Base-by-base conservation (phyloP, 2,113 vertebrate genomes). In the Rafetus swinhoei region DNA sequence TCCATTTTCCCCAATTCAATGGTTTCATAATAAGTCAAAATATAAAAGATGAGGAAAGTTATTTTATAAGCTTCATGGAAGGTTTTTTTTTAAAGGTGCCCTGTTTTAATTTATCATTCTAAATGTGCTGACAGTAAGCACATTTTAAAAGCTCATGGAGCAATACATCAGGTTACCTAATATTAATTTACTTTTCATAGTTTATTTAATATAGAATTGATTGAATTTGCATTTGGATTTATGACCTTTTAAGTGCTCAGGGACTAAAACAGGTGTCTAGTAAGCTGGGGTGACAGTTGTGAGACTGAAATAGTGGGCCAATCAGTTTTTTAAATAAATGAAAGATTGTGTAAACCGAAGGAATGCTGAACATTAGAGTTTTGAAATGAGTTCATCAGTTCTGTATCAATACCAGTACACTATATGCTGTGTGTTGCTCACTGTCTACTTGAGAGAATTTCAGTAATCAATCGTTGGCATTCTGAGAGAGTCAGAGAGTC, bases 111-210 rank as follows among this genome's bases (percentile, higher is more conserved):
- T 96, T 96, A 91, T 97, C 60, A 92, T 56, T 93, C 91, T 82
- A 94, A 95, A 97, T 95, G 60, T 88, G 91, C 96, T 97, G 96
- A 97, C 62, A 91, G 32, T 14, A 80, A 87, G 87, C 39, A 93
- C 35, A 93, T 96, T 97, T 90, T 90, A 89, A 96, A 97, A 93
- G 82, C 91, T 96, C 93, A 79, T 74, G 90, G 24, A 60, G 86
- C 55, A 93, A 81, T 74, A 57, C 95, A 96, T 97, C 88, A 84
- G 57, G 92, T 98, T 97, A 94, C 93, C 90, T 97, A 87, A 96
- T 97, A 98, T 98, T 97, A 98, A 98, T 98, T 98, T 97, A 90
- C 35, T 89, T 98, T 98, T 98, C 93, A 97, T 96, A 97, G 94
- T 96, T 98, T 96, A 95, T 97, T 95, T 97, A 97, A 97, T 97